These are phyloP conservation scores for Sitta europaea DNA, from an alignment of 2,113 vertebrate genomes.

Conservation along the genomic window DNA sequence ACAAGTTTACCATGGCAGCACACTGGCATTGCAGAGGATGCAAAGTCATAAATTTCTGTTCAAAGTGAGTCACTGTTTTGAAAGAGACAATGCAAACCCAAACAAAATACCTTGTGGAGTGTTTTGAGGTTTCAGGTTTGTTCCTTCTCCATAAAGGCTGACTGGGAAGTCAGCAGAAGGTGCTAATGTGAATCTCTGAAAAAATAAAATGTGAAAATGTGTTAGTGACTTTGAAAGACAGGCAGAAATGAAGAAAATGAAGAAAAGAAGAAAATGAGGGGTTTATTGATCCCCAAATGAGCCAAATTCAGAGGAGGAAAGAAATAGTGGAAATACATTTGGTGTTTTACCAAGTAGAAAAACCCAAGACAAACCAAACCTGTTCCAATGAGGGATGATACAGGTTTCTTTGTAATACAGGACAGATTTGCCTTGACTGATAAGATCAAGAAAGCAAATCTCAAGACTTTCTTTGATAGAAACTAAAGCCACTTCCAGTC, in stretches of 20 bases:
- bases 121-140: neutral
- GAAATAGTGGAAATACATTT: neutral
- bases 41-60: neutral
- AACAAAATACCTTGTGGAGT: slow-evolving; percentile 44
- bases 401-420: neutral
- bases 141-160: slow-evolving; percentile 30
- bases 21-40: neutral
- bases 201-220: neutral
- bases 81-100: neutral
- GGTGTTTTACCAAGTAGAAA: neutral
- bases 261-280: neutral
- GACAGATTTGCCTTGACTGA: neutral
- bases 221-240: neutral
- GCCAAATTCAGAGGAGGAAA: neutral
- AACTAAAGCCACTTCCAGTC: neutral
- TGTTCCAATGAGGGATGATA: neutral
- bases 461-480: neutral
- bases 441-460: neutral
- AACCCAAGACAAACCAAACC: neutral
- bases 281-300: neutral
- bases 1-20: neutral
- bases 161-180: slow-evolving; percentile 67
- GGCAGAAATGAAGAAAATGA: neutral
- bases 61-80: neutral
- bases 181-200: slow-evolving; percentile 80